Percentiles rank a stretch among this genome's conserved stretches.
phyloP scores from a whole-genome alignment of 1,140 invertebrate genomes.

The Melanaphis sacchari region DNA sequence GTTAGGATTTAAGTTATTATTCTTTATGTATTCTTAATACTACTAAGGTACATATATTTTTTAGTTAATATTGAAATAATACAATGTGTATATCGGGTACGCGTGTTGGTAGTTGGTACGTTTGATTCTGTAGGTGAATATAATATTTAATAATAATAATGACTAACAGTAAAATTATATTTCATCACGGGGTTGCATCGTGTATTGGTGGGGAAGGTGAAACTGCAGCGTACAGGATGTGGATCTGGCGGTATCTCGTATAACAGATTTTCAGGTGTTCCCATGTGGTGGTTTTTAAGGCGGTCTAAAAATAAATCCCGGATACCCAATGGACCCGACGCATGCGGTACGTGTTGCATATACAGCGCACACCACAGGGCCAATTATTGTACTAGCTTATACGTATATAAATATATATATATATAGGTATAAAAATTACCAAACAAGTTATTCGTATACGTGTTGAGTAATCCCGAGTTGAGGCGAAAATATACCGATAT shows the following conservation, averaged over 20 bases:
- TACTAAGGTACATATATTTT: no score
- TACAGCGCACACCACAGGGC: not conserved
- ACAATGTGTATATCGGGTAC: no score
- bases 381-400: slow-evolving; percentile 9
- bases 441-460: not conserved
- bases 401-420: not conserved
- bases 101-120: no score
- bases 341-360: not conserved
- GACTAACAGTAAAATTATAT: not conserved
- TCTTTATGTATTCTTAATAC: no score
- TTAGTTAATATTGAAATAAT: no score
- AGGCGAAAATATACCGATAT: not conserved
- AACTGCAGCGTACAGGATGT: slow-evolving; percentile 41
- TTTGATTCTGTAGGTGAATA: not conserved
- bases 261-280: slow-evolving; percentile 54
- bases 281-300: slow-evolving; percentile 54
- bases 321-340: slow-evolving; percentile 37
- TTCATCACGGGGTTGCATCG: not conserved
- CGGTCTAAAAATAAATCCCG: slow-evolving; percentile 54
- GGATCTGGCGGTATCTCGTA: slow-evolving; percentile 43
- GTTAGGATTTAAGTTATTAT: not conserved
- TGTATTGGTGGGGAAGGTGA: not conserved
- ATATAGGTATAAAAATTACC: not conserved
- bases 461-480: not conserved
- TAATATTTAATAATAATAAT: not conserved